Evolutionary conservation across 2,797 vertebrate genomes (phyloP).

Genomic region (Pyrocephalus nanus): DNA sequence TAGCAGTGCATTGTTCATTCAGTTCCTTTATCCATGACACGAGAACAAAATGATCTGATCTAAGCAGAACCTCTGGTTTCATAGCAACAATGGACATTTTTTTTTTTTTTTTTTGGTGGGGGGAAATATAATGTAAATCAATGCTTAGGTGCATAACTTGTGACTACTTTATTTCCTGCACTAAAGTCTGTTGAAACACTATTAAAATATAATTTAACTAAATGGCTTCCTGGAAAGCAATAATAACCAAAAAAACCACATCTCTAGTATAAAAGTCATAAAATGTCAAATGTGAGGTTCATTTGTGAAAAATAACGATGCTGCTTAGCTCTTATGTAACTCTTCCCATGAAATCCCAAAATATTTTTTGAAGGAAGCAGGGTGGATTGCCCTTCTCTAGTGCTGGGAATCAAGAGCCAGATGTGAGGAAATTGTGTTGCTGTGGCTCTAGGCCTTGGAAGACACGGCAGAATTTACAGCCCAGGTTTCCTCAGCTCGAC

Average conservation of each 20-base stretch:
- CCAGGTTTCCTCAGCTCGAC: background rate
- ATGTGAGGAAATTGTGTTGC: background rate
- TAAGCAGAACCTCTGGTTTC: slow-evolving; percentile 60
- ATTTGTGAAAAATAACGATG: background rate
- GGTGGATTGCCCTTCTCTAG: background rate
- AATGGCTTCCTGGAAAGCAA: slow-evolving; percentile 8
- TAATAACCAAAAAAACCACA: background rate
- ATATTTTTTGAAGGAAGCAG: background rate
- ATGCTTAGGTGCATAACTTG: background rate
- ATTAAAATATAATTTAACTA: slow-evolving; percentile 34
- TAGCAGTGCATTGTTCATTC: slow-evolving; percentile 12
- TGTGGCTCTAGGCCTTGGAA: rapidly evolving
- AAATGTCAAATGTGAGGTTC: background rate
- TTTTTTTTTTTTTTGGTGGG: background rate
- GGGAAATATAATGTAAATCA: slow-evolving; percentile 33
- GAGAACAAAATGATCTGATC: slow-evolving; percentile 50
- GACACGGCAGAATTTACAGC: background rate
- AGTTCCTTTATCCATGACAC: slow-evolving; percentile 4
- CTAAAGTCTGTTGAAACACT: background rate
- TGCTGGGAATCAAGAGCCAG: background rate
- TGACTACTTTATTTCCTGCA: slow-evolving; percentile 30
- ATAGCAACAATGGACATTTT: background rate
- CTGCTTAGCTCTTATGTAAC: background rate
- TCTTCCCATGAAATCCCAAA: background rate
- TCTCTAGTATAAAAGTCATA: background rate